Evolutionary conservation across 2,113 vertebrate genomes (phyloP), one percentile per base, ranked within the genome.

Genomic region (Hydropotes inermis): DNA sequence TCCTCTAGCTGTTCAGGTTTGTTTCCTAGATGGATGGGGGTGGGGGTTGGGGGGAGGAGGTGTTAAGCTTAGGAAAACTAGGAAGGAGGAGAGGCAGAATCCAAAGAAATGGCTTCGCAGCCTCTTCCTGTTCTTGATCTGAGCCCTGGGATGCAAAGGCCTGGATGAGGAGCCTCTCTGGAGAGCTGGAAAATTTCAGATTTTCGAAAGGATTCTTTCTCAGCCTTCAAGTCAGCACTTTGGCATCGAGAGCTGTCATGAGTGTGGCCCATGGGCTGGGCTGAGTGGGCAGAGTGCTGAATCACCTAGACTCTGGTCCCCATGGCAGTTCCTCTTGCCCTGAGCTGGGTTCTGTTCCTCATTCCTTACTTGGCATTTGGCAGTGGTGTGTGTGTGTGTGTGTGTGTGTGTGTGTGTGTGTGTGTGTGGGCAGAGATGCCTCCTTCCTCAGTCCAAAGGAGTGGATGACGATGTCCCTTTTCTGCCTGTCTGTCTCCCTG

Each of bases 241-340:
- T 86, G 74, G 93, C 96, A n/a, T 21, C 13, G 1, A 74, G 61
- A 93, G 76, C 96, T 64, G 89, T 78, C 54, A 2, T 92, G 95
- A 94, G 67, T 55, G 91, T 95, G 82, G 85, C 78, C 79, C 94
- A 43, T n/a, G 43, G 64, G 64, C 91, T 87, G 82, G 94, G 76
- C 96, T 36, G 43, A 84, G 96, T 61, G 96, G 98, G 96, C 96
- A 97, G 98, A 99, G 92, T 99, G 99, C 99, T 99, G 99, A 99
- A 99, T 99, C 99, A 99, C 93, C 94, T 94, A 96, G 97, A 36
- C 93, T 91, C 84, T 8, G 52, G 89, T 94, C 76, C 52, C 55
- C 30, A 21, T n/a, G 9, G 98, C 88, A 39, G 89, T 86, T 60
- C 97, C 86, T 88, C 43, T 52, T 76, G 45, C 81, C 88, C 55